Percentiles rank a stretch among this genome's conserved stretches.
Conservation (phyloP, 1,140 invertebrate genomes). For the Tetraneura akinire region DNA sequence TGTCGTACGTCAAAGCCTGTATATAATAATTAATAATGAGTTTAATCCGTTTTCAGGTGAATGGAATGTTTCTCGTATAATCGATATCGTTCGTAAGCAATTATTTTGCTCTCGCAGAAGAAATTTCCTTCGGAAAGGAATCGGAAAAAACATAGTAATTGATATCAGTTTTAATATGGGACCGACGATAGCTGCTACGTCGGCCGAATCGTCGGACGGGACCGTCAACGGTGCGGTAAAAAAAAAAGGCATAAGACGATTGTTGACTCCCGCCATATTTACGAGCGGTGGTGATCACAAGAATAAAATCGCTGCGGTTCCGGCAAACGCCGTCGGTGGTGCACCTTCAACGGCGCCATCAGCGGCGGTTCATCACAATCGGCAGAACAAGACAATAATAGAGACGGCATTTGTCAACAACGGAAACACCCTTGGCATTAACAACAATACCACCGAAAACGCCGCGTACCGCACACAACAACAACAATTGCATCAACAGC, state of each 20-base stretch:
- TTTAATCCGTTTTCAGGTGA: background rate
- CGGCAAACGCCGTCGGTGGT: background rate
- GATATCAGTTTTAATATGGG: too few species aligned
- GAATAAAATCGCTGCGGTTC: background rate
- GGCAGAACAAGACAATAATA: conserved; percentile 40
- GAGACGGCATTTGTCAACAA: conserved; percentile 53
- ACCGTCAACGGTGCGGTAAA: conserved; percentile 8
- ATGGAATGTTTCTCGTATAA: background rate
- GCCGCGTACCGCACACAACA: background rate
- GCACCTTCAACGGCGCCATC: background rate
- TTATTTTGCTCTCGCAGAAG: background rate
- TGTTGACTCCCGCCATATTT: conserved; percentile 52
- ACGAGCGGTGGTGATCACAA: conserved; percentile 40
- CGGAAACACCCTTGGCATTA: background rate
- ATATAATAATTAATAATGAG: too few species aligned
- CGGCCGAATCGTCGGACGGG: background rate
- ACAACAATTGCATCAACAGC: background rate
- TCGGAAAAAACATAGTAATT: background rate
- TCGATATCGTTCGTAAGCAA: background rate
- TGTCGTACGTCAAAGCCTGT: too few species aligned
- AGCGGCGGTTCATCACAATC: background rate
- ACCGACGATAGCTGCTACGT: background rate
- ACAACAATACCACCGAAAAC: background rate
- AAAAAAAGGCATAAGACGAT: conserved; percentile 50
- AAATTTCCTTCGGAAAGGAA: too few species aligned